Base-by-base conservation (phyloP, 2,888 invertebrate genomes). In the Chydorus sphaericus region DNA sequence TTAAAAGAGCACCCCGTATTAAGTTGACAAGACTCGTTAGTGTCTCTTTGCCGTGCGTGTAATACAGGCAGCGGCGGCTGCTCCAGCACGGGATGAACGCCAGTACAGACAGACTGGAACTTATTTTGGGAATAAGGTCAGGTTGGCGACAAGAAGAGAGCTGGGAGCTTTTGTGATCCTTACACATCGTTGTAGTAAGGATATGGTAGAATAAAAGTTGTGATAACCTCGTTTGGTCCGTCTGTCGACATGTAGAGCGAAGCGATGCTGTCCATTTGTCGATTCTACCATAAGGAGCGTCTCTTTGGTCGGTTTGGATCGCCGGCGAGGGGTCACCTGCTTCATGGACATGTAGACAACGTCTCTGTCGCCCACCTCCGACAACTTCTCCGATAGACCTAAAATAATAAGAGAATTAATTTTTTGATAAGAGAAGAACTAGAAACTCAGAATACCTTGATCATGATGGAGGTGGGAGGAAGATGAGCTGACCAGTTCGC, bases 231-330 rank as follows among this genome's bases (percentile, higher is more conserved):
- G 68, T 66, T 75, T 77, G 4, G 71, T 67, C 56, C 70, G 69
- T 59, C 77, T 68, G 64, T 80, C 78, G 31, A 79, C 67, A 64
- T 76, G 69, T 29, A 80, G 62, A 10, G 73, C 67, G 60, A 78
- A 74, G 63, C 76, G 76, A 57, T 75, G 72, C 56, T 73, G 71
- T 1, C 74, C 69, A 52, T 70, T 70, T 11, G 73, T 72, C 64
- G 77, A 78, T 59, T 77, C 75, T 2, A 77, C 70, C 2, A 74
- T 72, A 58, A 79, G 69, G 3, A 80, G 66, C 1, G 75, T 76
- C 65, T 79, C 79, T 14, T 69, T 63, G 37, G 70, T 67, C 10
- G 69, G 68, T 51, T 68, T 66, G 3, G 69, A 66, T 53, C 73
- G 68, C 62, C 71, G 73, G 59, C 70, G 70, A 2, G 74, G 71